Conservation (phyloP, 2,113 vertebrate species). For the Plectropomus leopardus region DNA sequence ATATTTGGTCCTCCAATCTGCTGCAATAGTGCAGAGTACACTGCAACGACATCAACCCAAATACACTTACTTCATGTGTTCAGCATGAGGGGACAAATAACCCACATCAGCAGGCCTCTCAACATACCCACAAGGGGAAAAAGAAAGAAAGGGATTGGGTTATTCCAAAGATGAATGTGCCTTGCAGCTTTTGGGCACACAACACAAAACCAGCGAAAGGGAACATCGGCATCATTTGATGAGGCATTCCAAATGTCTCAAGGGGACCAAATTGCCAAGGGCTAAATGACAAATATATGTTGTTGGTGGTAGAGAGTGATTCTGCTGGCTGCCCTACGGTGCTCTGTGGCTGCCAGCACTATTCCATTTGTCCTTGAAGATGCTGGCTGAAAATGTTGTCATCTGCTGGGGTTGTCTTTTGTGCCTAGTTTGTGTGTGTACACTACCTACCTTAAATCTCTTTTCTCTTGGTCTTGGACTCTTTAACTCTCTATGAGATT, state of each 20-base stretch:
- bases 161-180: conserved; percentile 86
- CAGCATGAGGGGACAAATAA: conserved; percentile 81
- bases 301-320: conserved; percentile 76
- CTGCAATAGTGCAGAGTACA: conserved; percentile 41
- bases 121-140: conserved; percentile 75
- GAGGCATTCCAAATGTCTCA: conserved; percentile 83
- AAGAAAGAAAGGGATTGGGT: conserved; percentile 78
- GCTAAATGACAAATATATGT: conserved; percentile 85
- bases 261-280: conserved; percentile 77
- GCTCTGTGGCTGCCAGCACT: conserved; percentile 75
- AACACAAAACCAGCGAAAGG: conserved; percentile 84
- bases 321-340: conserved; percentile 79
- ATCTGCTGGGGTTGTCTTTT: conserved; percentile 72
- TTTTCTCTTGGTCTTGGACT: conserved; percentile 43
- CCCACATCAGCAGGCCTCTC: conserved; percentile 78
- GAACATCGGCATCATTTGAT: conserved; percentile 86
- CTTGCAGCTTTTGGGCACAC: conserved; percentile 85
- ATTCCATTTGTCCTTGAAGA: conserved; percentile 85
- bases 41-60: conserved; percentile 66
- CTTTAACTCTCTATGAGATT: conserved; percentile 6
- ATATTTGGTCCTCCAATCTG: conserved; percentile 30
- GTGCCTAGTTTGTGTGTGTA: conserved; percentile 64
- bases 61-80: conserved; percentile 71
- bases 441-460: conserved; percentile 44
- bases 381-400: conserved; percentile 80